Evolutionary conservation across 2,113 vertebrate genomes (phyloP), one percentile per base, ranked within the genome.

Genomic region (Tapirus terrestris): DNA sequence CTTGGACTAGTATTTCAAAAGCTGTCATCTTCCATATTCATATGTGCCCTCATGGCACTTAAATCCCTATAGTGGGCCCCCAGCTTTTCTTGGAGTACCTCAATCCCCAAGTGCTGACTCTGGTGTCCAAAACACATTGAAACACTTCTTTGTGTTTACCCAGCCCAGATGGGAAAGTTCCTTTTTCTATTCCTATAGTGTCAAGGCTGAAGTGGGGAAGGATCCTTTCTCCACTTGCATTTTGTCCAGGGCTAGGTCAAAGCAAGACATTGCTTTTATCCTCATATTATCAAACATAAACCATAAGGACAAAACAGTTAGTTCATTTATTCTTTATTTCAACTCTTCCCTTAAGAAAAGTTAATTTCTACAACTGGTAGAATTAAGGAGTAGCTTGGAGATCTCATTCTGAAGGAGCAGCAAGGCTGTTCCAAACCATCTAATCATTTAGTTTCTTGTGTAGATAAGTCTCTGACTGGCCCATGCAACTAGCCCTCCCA

Each of bases 21-120:
- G 10, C 25, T 70, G 51, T 20, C 81, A 43, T 16, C 33, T 79
- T 53, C 68, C 53, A 3, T 14, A 33, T 27, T 60, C 18, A 8
- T 27, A 25, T 10, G 60, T 8, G 27, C 9, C 3, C 63, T 1
- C 2, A 6, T 39, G 60, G 61, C 12, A 33, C 53, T 31, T 8
- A 29, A 39, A 48, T 31, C 68, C 33, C 45, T 2, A 1, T 25
- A 5, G 5, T 17, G 9, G 1, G 1, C 53, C 29, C 45, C 23
- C 31, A 43, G 14, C 27, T 67, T 58, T 13, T 56, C 68, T 2
- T 31, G 25, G 12, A 18, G 27, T 5, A 12, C 36, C 48, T 68
- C 11, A 21, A 48, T 58, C 31, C 31, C 63, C 39, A 80, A 0
- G 25, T 5, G 10, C 27, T 56, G 43, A 63, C 31, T 33, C 5